Base-by-base conservation (phyloP, 2,888 invertebrate genomes). In the Phytoseiulus persimilis region DNA sequence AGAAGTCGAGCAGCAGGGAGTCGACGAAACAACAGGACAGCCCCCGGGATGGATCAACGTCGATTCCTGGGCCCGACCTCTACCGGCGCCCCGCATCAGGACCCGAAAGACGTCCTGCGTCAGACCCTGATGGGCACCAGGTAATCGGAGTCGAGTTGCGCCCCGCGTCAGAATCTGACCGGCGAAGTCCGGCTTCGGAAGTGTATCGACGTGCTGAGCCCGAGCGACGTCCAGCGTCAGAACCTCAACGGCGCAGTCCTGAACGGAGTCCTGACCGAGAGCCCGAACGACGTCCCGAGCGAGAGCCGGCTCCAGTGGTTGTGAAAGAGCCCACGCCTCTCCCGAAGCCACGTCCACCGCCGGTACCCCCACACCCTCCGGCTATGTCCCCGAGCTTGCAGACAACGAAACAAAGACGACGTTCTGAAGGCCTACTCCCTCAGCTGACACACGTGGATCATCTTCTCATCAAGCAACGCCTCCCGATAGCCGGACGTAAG, bases 401-500 rank as follows among this genome's bases (percentile, higher is more conserved):
- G 39, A 33, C 87, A 23, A 87, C 87, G 32, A 33, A 33, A 39
- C 87, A 87, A 33, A 33, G 87, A 87, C 87, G 87, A 33, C 39
- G 39, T 31, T 87, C 87, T 39, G 39, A 87, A 32, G 87, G 87
- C 45, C 87, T 87, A 33, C 87, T 87, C 87, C 87, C 87, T n/a
- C 87, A 87, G 18, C 87, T 87, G 87, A 87, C 87, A 39, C 87
- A 87, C 32, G 87, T 87, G n/a, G 87, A 87, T 45, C 87, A 87
- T n/a, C 87, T 87, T n/a, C 87, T 87, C 87, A 87, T 87, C 87
- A 87, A 87, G 87, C 87, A 87, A 45, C 87, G 87, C n/a, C 87
- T 87, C 5, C 87, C 87, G 23, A 45, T 87, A 87, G 87, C 87
- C 87, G 87, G 45, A 87, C 32, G 87, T 87, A 87, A 87, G 87